Base-by-base conservation (phyloP, 1,140 invertebrate species). In the Drosophila repleta region DNA sequence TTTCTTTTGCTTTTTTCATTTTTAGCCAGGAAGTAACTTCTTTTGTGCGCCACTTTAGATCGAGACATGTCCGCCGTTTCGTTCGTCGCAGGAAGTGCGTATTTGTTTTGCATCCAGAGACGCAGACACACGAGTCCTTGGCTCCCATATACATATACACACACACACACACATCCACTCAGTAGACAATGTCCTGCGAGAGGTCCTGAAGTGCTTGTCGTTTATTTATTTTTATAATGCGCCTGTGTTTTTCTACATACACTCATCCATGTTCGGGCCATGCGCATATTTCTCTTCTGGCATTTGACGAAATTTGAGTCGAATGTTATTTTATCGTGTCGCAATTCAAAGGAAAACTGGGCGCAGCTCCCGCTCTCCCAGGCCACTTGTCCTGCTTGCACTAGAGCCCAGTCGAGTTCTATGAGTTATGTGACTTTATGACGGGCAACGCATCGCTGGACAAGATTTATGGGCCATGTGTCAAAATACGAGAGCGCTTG, bases 281-380 rank as follows among this genome's bases (percentile, higher is more conserved):
- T 35, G 39, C 18, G 3, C 17, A 21, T 46, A n/a, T n/a, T n/a
- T n/a, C n/a, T n/a, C n/a, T 17, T 11, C 45, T 45, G 11, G 39
- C 15, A n/a, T 15, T 51, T 15, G 3, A 4, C 63, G 89, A 87
- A 90, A 90, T 87, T 51, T 56, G 90, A 90, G 74, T 69, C 72
- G 55, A 64, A 90, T 90, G 85, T 90, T 90, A 81, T 88, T 88
- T 80, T 87, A 82, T 87, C 82, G 68, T 76, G 83, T 88, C 79
- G 83, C 83, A 88, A 82, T 87, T 87, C 83, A 83, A 74, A 76
- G 76, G 73, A 89, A 87, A 77, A 70, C 53, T 70, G 65, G 65
- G 58, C 66, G 45, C 49, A 62, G 15, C 61, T 21, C 67, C 61
- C 49, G 7, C 20, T 41, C n/a, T 4, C 4, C 5, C 17, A 51